Percentiles rank a stretch among this genome's conserved stretches.
Evolutionary conservation across 2,113 vertebrate species (phyloP).

Genomic region (Piprites chloris): DNA sequence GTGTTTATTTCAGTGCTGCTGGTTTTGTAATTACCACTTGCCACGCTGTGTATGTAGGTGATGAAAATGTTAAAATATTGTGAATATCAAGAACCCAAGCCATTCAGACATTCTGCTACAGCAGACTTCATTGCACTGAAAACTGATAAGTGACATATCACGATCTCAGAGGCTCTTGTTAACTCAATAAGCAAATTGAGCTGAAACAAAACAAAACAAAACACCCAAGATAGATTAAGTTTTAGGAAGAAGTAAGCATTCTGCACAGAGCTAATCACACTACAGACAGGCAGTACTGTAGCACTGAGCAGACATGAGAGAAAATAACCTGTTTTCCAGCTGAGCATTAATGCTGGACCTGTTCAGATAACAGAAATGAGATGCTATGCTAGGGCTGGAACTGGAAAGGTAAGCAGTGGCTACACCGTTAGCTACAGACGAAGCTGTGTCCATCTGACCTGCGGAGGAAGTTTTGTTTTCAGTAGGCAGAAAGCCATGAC

Average conservation of each 20-base stretch:
- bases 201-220: conserved; percentile 29
- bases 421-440: background rate
- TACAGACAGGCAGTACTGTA: background rate
- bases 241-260: background rate
- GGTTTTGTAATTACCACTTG: background rate
- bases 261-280: background rate
- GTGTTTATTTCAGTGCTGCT: background rate
- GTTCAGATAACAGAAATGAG: background rate
- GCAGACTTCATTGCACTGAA: conserved; percentile 3
- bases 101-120: conserved; percentile 12
- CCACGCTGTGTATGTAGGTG: background rate
- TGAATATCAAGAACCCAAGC: background rate
- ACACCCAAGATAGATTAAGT: background rate
- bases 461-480: background rate
- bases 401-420: background rate
- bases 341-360: background rate
- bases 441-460: accelerated
- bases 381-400: background rate
- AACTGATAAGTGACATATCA: conserved; percentile 27
- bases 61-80: conserved; percentile 23
- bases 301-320: background rate
- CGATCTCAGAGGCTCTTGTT: background rate
- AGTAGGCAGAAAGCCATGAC: background rate
- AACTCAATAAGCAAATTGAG: conserved; percentile 26
- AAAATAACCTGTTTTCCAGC: background rate